Evolutionary conservation across 2,797 vertebrate genomes (phyloP), one percentile per base, ranked within the genome.

Genomic region (Eidolon dupreanum): DNA sequence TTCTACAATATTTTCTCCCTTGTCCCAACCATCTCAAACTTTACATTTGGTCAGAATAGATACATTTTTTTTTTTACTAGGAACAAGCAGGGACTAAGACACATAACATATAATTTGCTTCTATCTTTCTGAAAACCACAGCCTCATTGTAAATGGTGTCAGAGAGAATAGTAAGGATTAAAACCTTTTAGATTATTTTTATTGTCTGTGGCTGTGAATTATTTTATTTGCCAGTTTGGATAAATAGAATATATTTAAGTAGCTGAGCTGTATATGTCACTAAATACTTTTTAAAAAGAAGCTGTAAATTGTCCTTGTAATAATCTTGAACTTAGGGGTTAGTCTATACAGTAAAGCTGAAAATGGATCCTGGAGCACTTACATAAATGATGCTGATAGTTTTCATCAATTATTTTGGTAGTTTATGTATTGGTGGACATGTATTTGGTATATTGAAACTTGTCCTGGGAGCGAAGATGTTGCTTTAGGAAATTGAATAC

Each of bases 211-310:
- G 4, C 19, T 73, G 8, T 82, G 31, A 94, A 86, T 79, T 82
- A 85, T 82, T 97, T 96, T 82, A 85, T 85, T 97, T 96, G 31
- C 31, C 66, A 51, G 10, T 81, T 82, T 82, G 57, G n/a, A 77
- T 43, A 88, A 90, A 43, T 7, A 88, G 31, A 68, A 49, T 33
- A 43, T 79, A 86, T 46, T 83, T 70, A 94, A 84, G 74, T 38
- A 91, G 24, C 15, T n/a, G 55, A 94, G 59, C 9, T 66, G 1
- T 73, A 20, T 22, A 17, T 8, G 19, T 36, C 81, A 90, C 68
- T 33, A 87, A 77, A n/a, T 28, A 22, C n/a, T 73, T 96, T 90
- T 84, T 26, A 41, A 78, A 93, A 87, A 38, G 33, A 73, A 81
- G 9, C 1, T 20, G 0, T 71, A 59, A 66, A 6, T 43, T 75